Evolutionary conservation across 2,113 vertebrate species (phyloP).

Genomic region (Arizona elegans): DNA sequence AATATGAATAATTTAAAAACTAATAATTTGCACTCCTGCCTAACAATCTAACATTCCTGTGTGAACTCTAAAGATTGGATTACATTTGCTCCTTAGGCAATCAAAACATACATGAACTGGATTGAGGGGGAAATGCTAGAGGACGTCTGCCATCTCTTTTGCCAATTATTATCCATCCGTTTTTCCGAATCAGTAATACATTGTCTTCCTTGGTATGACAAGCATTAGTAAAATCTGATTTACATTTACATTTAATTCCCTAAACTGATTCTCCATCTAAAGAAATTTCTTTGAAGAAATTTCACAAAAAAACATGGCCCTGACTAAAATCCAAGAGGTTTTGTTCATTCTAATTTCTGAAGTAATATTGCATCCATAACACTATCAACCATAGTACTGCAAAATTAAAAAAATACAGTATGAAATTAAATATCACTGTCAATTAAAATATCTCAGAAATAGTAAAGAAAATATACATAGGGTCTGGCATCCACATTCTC

Average conservation of each 20-base stretch:
- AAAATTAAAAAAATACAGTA: neutral
- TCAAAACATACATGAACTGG: neutral
- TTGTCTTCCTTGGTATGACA: neutral
- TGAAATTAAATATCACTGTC: neutral
- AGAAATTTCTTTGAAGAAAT: neutral
- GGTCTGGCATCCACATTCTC: neutral
- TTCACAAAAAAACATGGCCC: neutral
- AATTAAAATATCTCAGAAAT: constrained; percentile 3
- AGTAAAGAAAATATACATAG: neutral
- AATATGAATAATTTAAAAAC: neutral
- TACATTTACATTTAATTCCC: neutral
- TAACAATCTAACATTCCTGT: neutral
- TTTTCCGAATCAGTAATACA: neutral
- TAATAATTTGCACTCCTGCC: neutral
- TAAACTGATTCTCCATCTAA: neutral
- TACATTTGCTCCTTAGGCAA: neutral
- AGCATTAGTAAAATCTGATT: neutral
- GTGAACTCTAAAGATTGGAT: neutral
- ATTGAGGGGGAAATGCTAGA: neutral
- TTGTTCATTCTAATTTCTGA: neutral
- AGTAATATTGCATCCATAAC: neutral
- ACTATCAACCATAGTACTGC: neutral
- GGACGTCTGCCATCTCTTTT: neutral
- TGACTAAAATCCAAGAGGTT: neutral
- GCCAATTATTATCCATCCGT: neutral